Base-by-base conservation (phyloP, 1,140 invertebrate species). In the Megalopta genalis region DNA sequence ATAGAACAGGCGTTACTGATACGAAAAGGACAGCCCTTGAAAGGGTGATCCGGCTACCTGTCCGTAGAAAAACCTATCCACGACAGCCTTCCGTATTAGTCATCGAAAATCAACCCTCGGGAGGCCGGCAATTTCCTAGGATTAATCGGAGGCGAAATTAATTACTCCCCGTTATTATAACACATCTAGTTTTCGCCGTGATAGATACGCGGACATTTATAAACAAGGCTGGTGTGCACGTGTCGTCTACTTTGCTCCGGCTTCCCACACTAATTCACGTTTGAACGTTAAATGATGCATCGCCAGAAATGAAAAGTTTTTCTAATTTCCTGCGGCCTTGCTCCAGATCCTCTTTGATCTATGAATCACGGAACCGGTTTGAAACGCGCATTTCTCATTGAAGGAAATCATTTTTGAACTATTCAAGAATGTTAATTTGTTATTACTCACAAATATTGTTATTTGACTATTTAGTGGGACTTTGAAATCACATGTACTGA, bases 111-210 rank as follows among this genome's bases (percentile, higher is more conserved):
- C 59, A 14, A 18, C 49, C 64, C 52, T 14, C 18, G 16, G 32
- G 49, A 75, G 86, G 66, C 79, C 57, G 62, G 57, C 59, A 88
- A 87, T 88, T 87, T 87, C 23, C 63, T 63, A 42, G 74, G 72
- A 88, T 89, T 87, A 87, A 89, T 89, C 83, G 84, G 66, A 76
- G 74, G 77, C 76, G 74, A 37, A 86, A 89, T 88, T 89, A 84
- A 88, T 88, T 88, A 82, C 32, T 71, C 69, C 54, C 79, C 57
- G 46, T 68, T 46, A 27, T 49, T 25, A 49, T 64, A 67, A 64
- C 32, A 32, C 62, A 21, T 46, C 75, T 84, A 21, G 66, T 82
- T 80, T 54, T 16, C 23, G 10, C 63, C 10, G 10, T 88, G 87
- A 89, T 86, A 32, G 68, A 88, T 88, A 79, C 37, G 2, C 10